Percentiles rank a stretch among this genome's conserved stretches.
Evolutionary conservation across 2,113 vertebrate species (phyloP).

Genomic region (Microtus montanus): DNA sequence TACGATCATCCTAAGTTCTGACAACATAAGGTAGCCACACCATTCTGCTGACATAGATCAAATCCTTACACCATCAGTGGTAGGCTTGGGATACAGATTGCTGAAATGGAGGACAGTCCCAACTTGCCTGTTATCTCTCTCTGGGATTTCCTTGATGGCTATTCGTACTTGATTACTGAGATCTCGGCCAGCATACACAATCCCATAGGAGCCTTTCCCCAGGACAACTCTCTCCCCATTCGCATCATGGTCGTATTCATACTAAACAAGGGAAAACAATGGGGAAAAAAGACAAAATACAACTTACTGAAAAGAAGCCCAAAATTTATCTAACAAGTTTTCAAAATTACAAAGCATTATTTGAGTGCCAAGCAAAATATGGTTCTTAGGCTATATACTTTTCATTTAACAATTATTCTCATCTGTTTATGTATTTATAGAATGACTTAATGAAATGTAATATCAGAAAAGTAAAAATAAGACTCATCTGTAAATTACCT

Average conservation of each 20-base stretch:
- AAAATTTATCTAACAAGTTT: neutral
- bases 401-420: slow-evolving; percentile 35
- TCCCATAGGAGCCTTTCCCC: slow-evolving; percentile 88
- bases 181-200: slow-evolving; percentile 89
- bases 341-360: slow-evolving; percentile 34
- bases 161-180: slow-evolving; percentile 89
- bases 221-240: slow-evolving; percentile 86
- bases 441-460: slow-evolving; percentile 42
- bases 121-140: slow-evolving; percentile 87
- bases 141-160: slow-evolving; percentile 91
- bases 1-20: neutral
- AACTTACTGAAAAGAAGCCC: neutral
- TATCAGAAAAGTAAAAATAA: slow-evolving; percentile 25
- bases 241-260: slow-evolving; percentile 88
- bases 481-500: slow-evolving; percentile 14
- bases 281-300: neutral
- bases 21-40: neutral
- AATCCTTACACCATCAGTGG: neutral
- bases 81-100: neutral
- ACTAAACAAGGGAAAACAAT: slow-evolving; percentile 81
- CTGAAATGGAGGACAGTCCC: neutral
- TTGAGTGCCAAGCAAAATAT: neutral
- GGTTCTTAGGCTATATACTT: neutral
- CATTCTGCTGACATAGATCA: neutral
- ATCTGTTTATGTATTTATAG: slow-evolving; percentile 21